phyloP scores from a whole-genome alignment of 1,140 invertebrate genomes.

The Halesus radiatus region DNA sequence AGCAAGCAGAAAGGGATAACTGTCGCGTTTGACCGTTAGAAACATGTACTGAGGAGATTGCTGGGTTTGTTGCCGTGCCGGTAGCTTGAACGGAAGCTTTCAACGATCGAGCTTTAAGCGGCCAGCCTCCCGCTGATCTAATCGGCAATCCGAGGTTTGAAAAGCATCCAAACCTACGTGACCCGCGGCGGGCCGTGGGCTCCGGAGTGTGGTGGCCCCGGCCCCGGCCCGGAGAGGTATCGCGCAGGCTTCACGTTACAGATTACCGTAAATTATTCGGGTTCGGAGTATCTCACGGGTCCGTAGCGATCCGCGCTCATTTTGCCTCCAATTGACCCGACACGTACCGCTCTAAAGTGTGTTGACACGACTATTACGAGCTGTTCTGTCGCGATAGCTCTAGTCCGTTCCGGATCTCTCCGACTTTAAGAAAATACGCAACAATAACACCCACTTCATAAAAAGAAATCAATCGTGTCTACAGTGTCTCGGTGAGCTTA shows the following conservation, averaged over 20 bases:
- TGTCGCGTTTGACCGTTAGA: no score
- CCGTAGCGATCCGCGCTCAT: constrained; percentile 27
- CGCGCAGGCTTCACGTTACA: constrained; percentile 28
- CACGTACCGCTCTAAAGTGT: constrained; percentile 45
- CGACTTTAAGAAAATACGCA: not conserved
- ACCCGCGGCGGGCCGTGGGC: constrained; percentile 7
- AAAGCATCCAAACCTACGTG: constrained; percentile 21
- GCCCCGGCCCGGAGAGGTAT: constrained; percentile 18
- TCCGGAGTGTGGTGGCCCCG: not conserved
- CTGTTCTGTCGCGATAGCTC: constrained; percentile 13
- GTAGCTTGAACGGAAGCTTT: constrained; percentile 4
- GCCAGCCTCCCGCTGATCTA: constrained; percentile 28
- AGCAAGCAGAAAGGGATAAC: not conserved
- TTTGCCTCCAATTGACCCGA: constrained; percentile 38
- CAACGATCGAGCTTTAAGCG: not conserved
- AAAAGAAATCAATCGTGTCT: not conserved
- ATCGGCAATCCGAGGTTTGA: constrained; percentile 30
- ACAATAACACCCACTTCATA: constrained; percentile 4
- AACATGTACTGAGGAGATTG: no score
- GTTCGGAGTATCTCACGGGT: constrained; percentile 39
- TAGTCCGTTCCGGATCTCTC: constrained; percentile 6
- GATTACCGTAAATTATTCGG: constrained; percentile 41
- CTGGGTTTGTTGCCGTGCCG: no score
- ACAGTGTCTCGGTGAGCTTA: not conserved
- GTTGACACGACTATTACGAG: constrained; percentile 42